phyloP scores from a whole-genome alignment of 2,113 vertebrate species.

The Xiphias gladius region DNA sequence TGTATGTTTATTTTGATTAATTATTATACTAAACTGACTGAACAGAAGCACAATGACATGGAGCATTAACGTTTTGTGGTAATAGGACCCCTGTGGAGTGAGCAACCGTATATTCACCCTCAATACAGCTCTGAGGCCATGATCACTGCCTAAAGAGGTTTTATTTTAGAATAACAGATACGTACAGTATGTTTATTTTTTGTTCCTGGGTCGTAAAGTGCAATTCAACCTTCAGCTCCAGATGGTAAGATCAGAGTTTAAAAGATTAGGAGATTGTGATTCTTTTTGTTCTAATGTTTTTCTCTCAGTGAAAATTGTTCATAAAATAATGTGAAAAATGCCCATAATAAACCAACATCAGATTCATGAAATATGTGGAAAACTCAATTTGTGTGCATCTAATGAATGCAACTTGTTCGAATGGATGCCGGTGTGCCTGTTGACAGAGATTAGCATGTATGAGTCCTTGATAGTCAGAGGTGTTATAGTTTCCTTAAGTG shows the following conservation, averaged over 20 bases:
- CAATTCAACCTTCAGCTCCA: conserved; percentile 1
- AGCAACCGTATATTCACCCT: conserved; percentile 27
- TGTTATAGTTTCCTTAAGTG: neutral
- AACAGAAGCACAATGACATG: conserved; percentile 69
- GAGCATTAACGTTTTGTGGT: conserved; percentile 63
- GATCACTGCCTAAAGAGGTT: conserved; percentile 11
- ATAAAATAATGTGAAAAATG: conserved; percentile 29
- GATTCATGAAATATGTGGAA: neutral
- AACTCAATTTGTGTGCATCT: neutral
- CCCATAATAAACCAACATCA: conserved; percentile 4
- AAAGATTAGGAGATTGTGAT: too few relatives aligned
- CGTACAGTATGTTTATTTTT: neutral
- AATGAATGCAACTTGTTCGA: neutral
- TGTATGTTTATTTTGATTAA: conserved; percentile 85
- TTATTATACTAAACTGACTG: conserved; percentile 81
- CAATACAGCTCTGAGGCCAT: conserved; percentile 11
- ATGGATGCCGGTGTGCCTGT: neutral
- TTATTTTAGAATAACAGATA: conserved; percentile 8
- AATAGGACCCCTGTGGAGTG: conserved; percentile 65
- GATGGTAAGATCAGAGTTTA: neutral
- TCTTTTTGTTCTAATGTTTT: neutral
- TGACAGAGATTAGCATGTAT: conserved; percentile 3
- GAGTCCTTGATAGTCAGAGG: neutral
- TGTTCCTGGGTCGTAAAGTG: neutral
- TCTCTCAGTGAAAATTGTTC: neutral